Base-by-base conservation (phyloP, 2,888 invertebrate genomes). In the Desoria tigrina region DNA sequence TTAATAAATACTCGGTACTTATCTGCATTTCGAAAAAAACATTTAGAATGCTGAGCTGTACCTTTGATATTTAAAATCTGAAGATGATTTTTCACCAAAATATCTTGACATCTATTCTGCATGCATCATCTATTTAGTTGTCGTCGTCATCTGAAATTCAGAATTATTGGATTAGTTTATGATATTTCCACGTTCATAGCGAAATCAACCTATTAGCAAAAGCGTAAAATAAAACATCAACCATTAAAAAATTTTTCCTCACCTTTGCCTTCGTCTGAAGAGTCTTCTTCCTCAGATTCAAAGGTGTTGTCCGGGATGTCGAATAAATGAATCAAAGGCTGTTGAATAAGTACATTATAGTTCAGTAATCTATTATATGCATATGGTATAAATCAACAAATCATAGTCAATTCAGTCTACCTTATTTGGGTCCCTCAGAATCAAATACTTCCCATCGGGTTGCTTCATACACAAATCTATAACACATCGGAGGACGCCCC, bases 391-490 rank as follows among this genome's bases (percentile, higher is more conserved):
- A 27, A n/a, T n/a, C 18, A 24, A 11, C 24, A 53, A 24, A 7
- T 26, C 9, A 26, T 24, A 27, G 16, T 63, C 16, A 3, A n/a
- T n/a, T n/a, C n/a, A n/a, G n/a, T 64, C 73, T 75, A 84, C 84
- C 83, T 98, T 98, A 83, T 97, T 98, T 2, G 98, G 98, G 82
- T 98, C 97, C 83, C 98, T 97, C 92, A 98, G 94, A 76, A 98
- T 94, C 78, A 98, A 84, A 82, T 95, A 98, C 82, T 85, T 80
- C 78, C 98, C 97, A 79, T 96, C 94, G 78, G 94, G 91, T 81
- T 96, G 92, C 81, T 94, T 94, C 91, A 95, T 92, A 78, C 95
- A 92, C 71, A 94, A 90, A 78, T 99, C 98, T 76, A 99, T 90
- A 78, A 99, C 94, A 81, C 96, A 98, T 18, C 98, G 87, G 68